Conservation (phyloP, 37 sponge, comb jelly and placozoan genomes). For the Haliclona indistincta region DNA sequence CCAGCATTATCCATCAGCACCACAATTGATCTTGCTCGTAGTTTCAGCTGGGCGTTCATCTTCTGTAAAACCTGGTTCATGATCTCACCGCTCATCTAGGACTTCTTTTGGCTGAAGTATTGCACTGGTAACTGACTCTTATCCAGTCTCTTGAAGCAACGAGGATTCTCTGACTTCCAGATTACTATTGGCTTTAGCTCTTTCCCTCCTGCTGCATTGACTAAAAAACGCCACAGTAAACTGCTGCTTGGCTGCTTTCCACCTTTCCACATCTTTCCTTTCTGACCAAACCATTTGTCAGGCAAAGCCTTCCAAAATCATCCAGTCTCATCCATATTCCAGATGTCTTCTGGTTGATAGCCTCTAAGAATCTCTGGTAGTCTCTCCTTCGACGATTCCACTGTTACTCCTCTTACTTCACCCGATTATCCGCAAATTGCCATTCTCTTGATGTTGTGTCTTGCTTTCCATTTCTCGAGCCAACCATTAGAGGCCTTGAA, state of each 20-base stretch:
- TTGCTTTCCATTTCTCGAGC: conserved; percentile 62
- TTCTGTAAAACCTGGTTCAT: conserved; percentile 23
- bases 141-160: conserved; percentile 57
- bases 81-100: conserved; percentile 68
- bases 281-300: conserved; percentile 45
- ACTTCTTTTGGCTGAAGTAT: conserved; percentile 60
- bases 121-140: conserved; percentile 51
- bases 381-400: conserved; percentile 51
- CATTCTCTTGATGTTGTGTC: conserved; percentile 50
- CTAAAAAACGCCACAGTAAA: conserved; percentile 49
- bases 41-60: conserved; percentile 20
- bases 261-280: conserved; percentile 44
- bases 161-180: conserved; percentile 73
- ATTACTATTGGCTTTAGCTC: conserved; percentile 47
- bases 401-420: conserved; percentile 44
- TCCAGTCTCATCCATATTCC: conserved; percentile 59
- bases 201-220: conserved; percentile 59
- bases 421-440: conserved; percentile 70
- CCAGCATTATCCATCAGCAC: conserved; percentile 73
- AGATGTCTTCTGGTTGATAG: conserved; percentile 26
- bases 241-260: conserved; percentile 65
- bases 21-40: conserved; percentile 24
- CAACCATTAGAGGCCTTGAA: conserved; percentile 76
- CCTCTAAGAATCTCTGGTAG: conserved; percentile 47
- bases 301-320: conserved; percentile 58